Conservation (phyloP, 2,888 invertebrate genomes). For the Ommatoiulus sabulosus region DNA sequence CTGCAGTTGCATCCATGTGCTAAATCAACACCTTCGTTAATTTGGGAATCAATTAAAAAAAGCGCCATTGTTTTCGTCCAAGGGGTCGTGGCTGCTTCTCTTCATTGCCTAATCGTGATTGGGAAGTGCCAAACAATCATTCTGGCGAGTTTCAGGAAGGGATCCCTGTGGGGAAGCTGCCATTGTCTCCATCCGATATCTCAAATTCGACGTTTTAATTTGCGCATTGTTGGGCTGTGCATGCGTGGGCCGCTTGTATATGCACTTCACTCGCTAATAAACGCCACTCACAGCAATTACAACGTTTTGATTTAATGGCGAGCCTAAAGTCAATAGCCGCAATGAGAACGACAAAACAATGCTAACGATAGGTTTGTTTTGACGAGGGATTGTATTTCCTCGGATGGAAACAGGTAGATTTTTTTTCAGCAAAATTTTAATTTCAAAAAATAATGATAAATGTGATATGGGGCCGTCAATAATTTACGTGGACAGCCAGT, state of each 20-base stretch:
- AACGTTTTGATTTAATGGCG: background rate
- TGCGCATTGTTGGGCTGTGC: background rate
- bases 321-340: background rate
- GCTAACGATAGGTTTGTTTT: too few species aligned
- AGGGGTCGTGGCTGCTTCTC: background rate
- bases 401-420: too few species aligned
- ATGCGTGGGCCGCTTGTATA: background rate
- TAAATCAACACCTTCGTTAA: conserved; percentile 7
- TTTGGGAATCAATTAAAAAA: background rate
- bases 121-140: conserved; percentile 13
- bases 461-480: too few species aligned
- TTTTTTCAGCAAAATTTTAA: too few species aligned
- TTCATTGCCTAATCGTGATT: background rate
- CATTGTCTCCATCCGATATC: background rate
- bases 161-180: background rate
- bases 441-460: too few species aligned
- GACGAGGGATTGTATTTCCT: too few species aligned
- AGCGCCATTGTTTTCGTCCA: background rate
- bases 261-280: background rate
- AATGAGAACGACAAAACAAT: too few species aligned
- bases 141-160: conserved; percentile 13
- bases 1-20: background rate
- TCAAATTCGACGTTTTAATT: background rate
- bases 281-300: background rate
- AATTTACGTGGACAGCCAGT: too few species aligned